Evolutionary conservation across 2,113 vertebrate genomes (phyloP).

Genomic region (Balaeniceps rex): DNA sequence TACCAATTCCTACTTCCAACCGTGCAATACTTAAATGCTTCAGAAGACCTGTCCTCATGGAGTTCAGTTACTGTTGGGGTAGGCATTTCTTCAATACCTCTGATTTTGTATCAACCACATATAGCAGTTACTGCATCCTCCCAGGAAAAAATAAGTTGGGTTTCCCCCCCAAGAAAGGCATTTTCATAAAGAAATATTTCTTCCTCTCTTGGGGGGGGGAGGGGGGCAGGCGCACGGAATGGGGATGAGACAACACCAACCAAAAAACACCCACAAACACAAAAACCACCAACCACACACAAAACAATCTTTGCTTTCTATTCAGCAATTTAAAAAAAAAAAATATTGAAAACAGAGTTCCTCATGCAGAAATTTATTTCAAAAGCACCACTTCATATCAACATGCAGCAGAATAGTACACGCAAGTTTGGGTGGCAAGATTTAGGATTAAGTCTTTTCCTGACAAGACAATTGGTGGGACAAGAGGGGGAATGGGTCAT

Average conservation of each 20-base stretch:
- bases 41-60: neutral
- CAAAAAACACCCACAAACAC: neutral
- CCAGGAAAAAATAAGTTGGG: neutral
- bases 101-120: neutral
- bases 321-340: neutral
- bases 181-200: neutral
- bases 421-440: neutral
- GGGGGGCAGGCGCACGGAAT: no score
- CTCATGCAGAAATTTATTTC: neutral
- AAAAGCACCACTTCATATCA: neutral
- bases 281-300: neutral
- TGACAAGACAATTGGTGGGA: neutral
- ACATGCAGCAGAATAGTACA: neutral
- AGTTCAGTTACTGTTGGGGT: neutral
- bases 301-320: neutral
- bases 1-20: neutral
- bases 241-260: neutral
- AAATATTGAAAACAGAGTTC: neutral
- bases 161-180: neutral
- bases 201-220: neutral
- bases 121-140: neutral
- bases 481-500: neutral
- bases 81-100: neutral
- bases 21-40: neutral
- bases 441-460: neutral